Base-by-base conservation (phyloP, 2,888 invertebrate genomes). In the Leucoma salicis region DNA sequence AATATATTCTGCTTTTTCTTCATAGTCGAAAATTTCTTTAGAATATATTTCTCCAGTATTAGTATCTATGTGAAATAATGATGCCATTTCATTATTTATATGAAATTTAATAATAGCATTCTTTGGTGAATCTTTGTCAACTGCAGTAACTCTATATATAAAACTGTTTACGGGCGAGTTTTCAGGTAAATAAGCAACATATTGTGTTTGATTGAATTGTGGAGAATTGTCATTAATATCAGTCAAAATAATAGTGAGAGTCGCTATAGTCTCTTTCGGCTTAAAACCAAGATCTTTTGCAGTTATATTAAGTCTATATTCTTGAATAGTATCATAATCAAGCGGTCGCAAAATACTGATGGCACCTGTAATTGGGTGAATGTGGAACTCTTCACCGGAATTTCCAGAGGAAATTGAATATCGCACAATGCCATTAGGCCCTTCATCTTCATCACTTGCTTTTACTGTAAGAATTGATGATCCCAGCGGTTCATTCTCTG, bases 171-270 rank as follows among this genome's bases (percentile, higher is more conserved):
- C 81, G 0, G 94, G 93, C 10, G 94, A 92, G 73, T 98, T 98
- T 88, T 98, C 98, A 0, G 94, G 92, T 31, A 98, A 83, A 68
- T 92, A 95, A 0, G 95, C 95, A 59, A 94, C 91, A 70, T 95
- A 97, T 36, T 91, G 82, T 0, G 92, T 90, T 71, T 95, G 94
- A 74, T 95, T 94, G 70, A 98, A 99, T 10, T 91, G 86, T 0
- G 98, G 98, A 7, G 96, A 93, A 76, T 98, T 98, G 69, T 99
- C 97, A 70, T 97, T 98, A 25, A 98, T 95, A 72, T 99, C 98
- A 0, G 96, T 96, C 1, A 99, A 90, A 38, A 94, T 95, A 0
- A 99, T 94, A 0, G 95, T 96, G 5, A 98, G 85, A 60, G 95
- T 94, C 0, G 96, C 96, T 3, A 94, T 93, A 0, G 96, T 92